Conservation (phyloP, 2,113 vertebrate genomes). For the Daubentonia madagascariensis region DNA sequence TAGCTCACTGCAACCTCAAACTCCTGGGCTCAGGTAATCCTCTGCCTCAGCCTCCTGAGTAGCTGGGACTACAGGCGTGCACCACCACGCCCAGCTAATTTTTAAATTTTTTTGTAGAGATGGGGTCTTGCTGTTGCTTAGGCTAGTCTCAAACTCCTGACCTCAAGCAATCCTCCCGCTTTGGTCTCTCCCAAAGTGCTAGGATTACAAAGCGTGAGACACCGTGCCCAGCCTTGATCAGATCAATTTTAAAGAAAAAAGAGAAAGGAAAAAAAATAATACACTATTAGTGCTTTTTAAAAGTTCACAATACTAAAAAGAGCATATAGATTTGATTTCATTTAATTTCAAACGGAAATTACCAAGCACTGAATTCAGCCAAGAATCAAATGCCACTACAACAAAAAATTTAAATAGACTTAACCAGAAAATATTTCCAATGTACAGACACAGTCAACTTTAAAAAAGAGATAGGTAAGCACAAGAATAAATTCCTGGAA, state of each 20-base stretch:
- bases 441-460: background rate
- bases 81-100: no score
- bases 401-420: background rate
- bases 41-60: no score
- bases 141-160: no score
- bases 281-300: background rate
- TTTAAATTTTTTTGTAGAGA: no score
- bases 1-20: no score
- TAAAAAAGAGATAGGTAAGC: background rate
- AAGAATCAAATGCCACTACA: background rate
- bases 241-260: slow-evolving; percentile 28
- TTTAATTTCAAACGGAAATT: slow-evolving; percentile 8
- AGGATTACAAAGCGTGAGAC: no score
- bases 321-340: background rate
- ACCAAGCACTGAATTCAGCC: background rate
- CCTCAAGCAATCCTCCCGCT: no score
- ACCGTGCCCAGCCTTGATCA: background rate
- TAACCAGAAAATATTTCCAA: slow-evolving; percentile 37
- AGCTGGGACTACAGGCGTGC: no score
- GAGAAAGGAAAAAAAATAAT: background rate
- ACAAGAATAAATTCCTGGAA: background rate
- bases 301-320: background rate
- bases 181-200: no score
- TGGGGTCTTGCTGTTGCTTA: no score
- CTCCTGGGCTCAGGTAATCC: no score